These are phyloP conservation scores for Syritta pipiens DNA, from an alignment of 2,888 invertebrate species.

Conservation along the genomic window DNA sequence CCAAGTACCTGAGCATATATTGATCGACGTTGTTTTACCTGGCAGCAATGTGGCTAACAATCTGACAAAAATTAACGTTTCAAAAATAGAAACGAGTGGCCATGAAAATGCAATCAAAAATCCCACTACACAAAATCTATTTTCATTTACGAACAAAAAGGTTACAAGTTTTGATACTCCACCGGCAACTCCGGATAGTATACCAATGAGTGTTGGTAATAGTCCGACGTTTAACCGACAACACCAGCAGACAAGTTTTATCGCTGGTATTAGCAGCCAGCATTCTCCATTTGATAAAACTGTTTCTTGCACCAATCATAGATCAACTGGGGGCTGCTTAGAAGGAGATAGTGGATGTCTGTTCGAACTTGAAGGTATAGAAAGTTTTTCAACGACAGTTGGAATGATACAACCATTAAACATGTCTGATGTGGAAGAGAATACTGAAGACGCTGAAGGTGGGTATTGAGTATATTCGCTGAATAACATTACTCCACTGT, in stretches of 20 bases:
- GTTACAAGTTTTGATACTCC: constrained; percentile 79
- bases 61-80: constrained; percentile 75
- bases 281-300: constrained; percentile 42
- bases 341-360: constrained; percentile 84
- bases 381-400: constrained; percentile 66
- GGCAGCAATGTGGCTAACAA: constrained; percentile 61
- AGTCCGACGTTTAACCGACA: constrained; percentile 79
- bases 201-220: constrained; percentile 79
- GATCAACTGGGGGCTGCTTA: constrained; percentile 74
- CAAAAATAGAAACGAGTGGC: constrained; percentile 49
- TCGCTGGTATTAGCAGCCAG: constrained; percentile 26
- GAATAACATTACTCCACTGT: no score
- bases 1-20: constrained; percentile 75
- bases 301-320: constrained; percentile 30
- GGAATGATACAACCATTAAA: constrained; percentile 65
- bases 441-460: constrained; percentile 90
- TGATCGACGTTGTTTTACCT: constrained; percentile 72
- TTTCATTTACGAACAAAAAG: constrained; percentile 72
- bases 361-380: constrained; percentile 87
- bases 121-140: constrained; percentile 53
- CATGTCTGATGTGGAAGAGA: constrained; percentile 84
- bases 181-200: constrained; percentile 79
- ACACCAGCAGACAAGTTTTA: constrained; percentile 67
- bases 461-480: no score
- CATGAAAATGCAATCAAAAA: constrained; percentile 19